A percentile compares a stretch with the other conserved stretches of the same genome.
phyloP scores from a whole-genome alignment of 1,140 invertebrate genomes.

The Calephelis virginiensis region DNA sequence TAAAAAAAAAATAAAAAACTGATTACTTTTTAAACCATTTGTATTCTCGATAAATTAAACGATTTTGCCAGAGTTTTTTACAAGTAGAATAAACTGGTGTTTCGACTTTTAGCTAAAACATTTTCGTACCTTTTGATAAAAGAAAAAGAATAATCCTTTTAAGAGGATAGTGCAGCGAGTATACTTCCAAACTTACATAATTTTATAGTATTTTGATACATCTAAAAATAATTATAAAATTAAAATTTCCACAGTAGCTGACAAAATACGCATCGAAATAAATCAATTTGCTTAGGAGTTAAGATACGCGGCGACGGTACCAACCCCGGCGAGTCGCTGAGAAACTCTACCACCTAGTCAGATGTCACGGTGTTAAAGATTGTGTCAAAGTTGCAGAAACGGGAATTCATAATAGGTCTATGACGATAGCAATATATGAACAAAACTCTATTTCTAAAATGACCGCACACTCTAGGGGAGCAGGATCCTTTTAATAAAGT shows the following conservation, averaged over 20 bases:
- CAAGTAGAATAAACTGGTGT: neutral
- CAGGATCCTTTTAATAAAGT: slow-evolving; percentile 12
- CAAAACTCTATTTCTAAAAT: slow-evolving; percentile 1
- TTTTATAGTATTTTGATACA: too few species aligned
- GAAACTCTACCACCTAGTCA: too few species aligned
- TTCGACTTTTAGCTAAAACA: neutral
- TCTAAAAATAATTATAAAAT: too few species aligned
- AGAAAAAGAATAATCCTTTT: slow-evolving; percentile 6
- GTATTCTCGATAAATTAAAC: neutral
- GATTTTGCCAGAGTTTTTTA: neutral
- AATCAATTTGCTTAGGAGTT: too few species aligned
- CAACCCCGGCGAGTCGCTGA: too few species aligned
- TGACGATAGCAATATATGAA: neutral
- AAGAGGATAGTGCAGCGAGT: neutral
- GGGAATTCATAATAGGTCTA: too few species aligned
- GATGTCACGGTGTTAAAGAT: too few species aligned
- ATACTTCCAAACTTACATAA: neutral
- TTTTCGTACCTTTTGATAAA: slow-evolving; percentile 12
- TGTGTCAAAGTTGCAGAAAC: too few species aligned
- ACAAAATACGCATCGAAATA: too few species aligned
- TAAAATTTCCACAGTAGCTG: too few species aligned
- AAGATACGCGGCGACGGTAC: too few species aligned
- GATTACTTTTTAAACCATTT: neutral
- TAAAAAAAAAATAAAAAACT: neutral
- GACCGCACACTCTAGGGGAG: neutral